Base-by-base conservation (phyloP, 92 coral and sea anemone species). In the Palythoa heliodiscus region DNA sequence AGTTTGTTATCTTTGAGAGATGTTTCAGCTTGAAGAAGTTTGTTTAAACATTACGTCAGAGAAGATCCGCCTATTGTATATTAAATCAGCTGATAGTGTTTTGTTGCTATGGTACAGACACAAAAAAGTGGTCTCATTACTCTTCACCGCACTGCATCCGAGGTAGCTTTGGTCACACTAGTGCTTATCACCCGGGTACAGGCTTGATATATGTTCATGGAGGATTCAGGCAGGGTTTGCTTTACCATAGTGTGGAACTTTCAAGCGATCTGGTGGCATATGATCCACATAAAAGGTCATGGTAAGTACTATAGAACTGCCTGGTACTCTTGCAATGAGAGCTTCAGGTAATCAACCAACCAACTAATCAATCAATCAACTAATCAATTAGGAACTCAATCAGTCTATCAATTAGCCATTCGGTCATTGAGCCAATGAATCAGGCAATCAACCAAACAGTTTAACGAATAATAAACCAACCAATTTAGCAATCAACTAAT, bases 161-260 rank as follows among this genome's bases (percentile, higher is more conserved):
- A n/a, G 92, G 95, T 6, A 82, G 93, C 40, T 89, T 83, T 91
- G 98, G 98, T 37, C 98, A 96, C 86, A 92, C 93, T 57, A 96
- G 98, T 88, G 93, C 89, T 8, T 96, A 96, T 82, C 90, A 94
- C 86, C 93, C 95, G 0, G 79, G 58, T 13, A 68, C 90, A 3
- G 71, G 84, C 37, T 11, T 82, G 85, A 94, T 96, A 70, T 96
- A 92, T 63, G 72, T 96, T 17, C 90, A 94, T 71, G 98, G 98
- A 63, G 98, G 98, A 68, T 82, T 87, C 57, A 73, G 80, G 19
- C 76, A 35, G 53, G n/a, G 48, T 3, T 52, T 66, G 0, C 2
- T 11, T 6, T 3, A 17, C 52, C 2, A 7, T n/a, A 23, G 14
- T 20, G 86, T 71, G 54, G 82, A 76, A 19, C 50, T 88, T 24